phyloP scores from a whole-genome alignment of 2,888 invertebrate genomes.

The Lucinisca nassula region DNA sequence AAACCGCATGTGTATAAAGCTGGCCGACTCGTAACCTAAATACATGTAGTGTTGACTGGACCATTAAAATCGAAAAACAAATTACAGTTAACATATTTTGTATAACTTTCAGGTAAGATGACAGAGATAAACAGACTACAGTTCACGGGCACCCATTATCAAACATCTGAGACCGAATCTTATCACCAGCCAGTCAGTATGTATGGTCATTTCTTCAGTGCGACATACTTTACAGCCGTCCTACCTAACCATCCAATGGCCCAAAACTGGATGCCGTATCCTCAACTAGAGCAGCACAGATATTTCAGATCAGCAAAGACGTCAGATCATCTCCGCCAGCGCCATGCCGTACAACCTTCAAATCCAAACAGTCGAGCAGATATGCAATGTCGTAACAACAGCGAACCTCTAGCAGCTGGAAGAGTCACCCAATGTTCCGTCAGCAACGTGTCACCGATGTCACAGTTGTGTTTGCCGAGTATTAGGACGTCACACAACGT shows the following conservation, averaged over 20 bases:
- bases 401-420: neutral
- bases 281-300: neutral
- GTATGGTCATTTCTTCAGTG: neutral
- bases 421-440: neutral
- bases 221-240: neutral
- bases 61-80: neutral
- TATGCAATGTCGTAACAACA: neutral
- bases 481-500: constrained; percentile 56
- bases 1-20: too few species aligned
- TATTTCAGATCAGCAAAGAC: neutral
- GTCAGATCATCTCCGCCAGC: neutral
- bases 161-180: neutral
- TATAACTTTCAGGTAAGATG: neutral
- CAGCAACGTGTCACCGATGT: neutral
- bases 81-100: neutral
- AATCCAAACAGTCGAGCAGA: neutral
- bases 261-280: neutral
- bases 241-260: neutral
- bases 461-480: constrained; percentile 49
- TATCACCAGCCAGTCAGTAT: neutral
- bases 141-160: neutral
- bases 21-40: too few species aligned
- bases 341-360: neutral
- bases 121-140: neutral
- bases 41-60: too few species aligned